Base-by-base conservation (phyloP, 2,113 vertebrate genomes). In the Telmatochromis sp. region DNA sequence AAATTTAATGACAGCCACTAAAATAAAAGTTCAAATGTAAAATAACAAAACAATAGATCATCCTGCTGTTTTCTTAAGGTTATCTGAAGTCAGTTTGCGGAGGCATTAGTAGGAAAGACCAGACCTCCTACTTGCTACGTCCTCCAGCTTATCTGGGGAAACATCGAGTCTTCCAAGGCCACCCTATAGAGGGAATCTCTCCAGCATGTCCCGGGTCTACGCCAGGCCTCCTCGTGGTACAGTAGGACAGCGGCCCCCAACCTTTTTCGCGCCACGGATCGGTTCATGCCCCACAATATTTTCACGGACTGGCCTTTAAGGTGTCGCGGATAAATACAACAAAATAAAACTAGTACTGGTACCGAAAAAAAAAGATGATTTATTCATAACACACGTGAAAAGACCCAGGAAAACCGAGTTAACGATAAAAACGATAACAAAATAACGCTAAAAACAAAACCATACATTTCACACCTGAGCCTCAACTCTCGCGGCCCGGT, bases 241-340 rank as follows among this genome's bases (percentile, higher is more conserved):
- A 28, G 26, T 28, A 28, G 26, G 26, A 28, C 26, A 28, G 26
- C 26, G 26, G 26, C 4, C 26, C 26, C 26, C 53, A 33, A 33
- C 33, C 33, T 33, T 33, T 33, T 33, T 33, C 0, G 1, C 1
- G 1, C 54, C 21, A 57, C 12, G 7, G 23, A 57, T 7, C 23
- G 7, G 23, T 57, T 26, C 2, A 26, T 26, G 23, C 23, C 54
- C 2, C 7, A 57, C 54, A 57, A 57, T 57, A 57, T 26, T 57
- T 57, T 14, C 54, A 57, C 1, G 7, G 54, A 57, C 54, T 0
- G 7, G 12, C 21, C 12, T 57, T 57, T 57, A 57, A 57, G 54
- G 23, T 57, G 26, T 28, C 26, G 26, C 26, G 26, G 12, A 57
- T 57, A 26, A 57, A 57, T 57, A 57, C 7, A 57, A 26, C 54